These are phyloP conservation scores for Pterocles orientalis DNA, from an alignment of 2,113 vertebrate genomes.

Conservation along the genomic window DNA sequence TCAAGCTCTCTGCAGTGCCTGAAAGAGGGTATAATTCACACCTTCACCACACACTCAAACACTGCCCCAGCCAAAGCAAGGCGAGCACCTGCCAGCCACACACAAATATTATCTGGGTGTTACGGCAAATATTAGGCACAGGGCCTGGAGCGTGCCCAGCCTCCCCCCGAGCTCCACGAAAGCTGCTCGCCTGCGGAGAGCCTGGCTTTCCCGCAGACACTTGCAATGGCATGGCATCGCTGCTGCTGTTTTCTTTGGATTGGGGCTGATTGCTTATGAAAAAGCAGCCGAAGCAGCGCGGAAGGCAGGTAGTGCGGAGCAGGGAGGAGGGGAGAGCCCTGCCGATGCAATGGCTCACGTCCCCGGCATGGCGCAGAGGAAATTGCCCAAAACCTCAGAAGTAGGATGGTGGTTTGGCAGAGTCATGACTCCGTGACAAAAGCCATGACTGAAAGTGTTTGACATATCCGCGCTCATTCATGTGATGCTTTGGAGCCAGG, in stretches of 20 bases:
- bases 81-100: background rate
- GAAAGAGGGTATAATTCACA: background rate
- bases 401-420: slow-evolving; percentile 31
- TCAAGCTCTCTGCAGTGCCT: background rate
- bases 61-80: background rate
- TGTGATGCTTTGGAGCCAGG: background rate
- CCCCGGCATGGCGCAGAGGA: background rate
- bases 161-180: background rate
- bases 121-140: background rate
- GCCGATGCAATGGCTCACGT: background rate
- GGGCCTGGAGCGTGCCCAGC: background rate
- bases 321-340: background rate
- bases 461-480: background rate
- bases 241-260: slow-evolving; percentile 31
- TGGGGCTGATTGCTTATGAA: background rate
- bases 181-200: rapidly evolving
- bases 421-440: slow-evolving; percentile 36
- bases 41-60: background rate
- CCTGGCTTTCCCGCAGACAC: background rate
- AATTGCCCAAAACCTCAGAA: slow-evolving; percentile 2
- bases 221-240: background rate
- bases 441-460: slow-evolving; percentile 10
- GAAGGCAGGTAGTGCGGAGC: background rate
- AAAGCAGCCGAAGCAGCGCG: background rate
- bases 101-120: slow-evolving; percentile 3